Evolutionary conservation across 2,797 vertebrate species (phyloP), one percentile per base, ranked within the genome.

Genomic region (Fundulus diaphanus): DNA sequence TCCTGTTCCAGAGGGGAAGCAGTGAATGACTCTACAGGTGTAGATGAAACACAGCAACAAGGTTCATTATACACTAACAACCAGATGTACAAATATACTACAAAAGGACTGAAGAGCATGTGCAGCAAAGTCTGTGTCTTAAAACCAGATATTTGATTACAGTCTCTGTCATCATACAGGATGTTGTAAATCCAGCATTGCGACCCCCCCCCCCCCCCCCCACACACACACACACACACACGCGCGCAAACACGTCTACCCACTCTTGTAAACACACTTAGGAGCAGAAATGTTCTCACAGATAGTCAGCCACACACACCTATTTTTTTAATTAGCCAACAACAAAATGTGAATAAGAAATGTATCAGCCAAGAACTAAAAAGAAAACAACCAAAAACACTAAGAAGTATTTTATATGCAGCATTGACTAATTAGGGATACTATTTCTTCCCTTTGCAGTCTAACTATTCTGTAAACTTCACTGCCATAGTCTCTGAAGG

Each of bases 11-110:
- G 27, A 20, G 68, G 73, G 73, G 79, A 63, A 80, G 72, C 67
- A 79, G 61, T 81, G 79, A 77, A 83, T 87, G 75, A 88, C 88
- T 87, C 77, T 78, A 68, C 90, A 92, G 91, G 84, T 93, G 85
- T 73, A 72, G 78, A 70, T 52, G 76, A 70, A 85, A 84, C 82
- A 83, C 54, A 86, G 83, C 72, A 73, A 6, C 4, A 29, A 78
- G 44, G 46, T 22, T 88, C 74, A 81, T 87, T 81, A 83, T 27
- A 49, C 63, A 79, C 73, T 74, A 79, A 82, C 72, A 85, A 29
- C 69, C 78, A 77, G 77, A 90, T 48, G 73, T 66, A 77, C 68
- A 77, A 33, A 78, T 68, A 29, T 35, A 82, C 54, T 42, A 61
- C 68, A 76, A 69, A 59, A 56, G 73, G 61, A 54, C 29, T 49